Base-by-base conservation (phyloP, 2,888 invertebrate species). In the Synanthedon tipuliformis region DNA sequence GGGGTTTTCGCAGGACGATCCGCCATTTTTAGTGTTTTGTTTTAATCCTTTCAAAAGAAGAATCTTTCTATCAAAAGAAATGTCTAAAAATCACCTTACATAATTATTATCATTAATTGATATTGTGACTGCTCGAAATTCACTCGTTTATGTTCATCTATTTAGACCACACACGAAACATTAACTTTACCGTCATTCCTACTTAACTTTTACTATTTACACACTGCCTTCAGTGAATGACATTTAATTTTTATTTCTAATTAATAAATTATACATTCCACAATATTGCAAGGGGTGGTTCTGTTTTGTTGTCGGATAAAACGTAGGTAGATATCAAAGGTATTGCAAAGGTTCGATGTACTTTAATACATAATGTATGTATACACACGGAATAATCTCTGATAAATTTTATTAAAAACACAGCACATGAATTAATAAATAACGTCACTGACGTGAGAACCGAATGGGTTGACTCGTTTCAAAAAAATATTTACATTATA, bases 1-100 rank as follows among this genome's bases (percentile, higher is more conserved):
- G 93, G 92, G 68, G 90, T 91, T 83, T 91, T 91, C 63, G 86
- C 84, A 71, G 84, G 85, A 76, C 88, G 83, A 62, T 89, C 89
- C 78, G 89, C 89, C 89, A 89, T 90, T 79, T 76, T 75, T 68
- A 73, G 69, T 69, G 72, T 68, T 64, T 68, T 11, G 34, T n/a
- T 34, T n/a, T 66, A 71, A 73, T 73, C 73, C 73, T 54, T n/a
- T n/a, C n/a, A n/a, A n/a, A n/a, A n/a, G n/a, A n/a, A n/a, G n/a
- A n/a, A n/a, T n/a, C n/a, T n/a, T 54, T 16, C 16, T 51, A n/a
- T 45, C 48, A 45, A 45, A 15, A 15, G n/a, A 49, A 12, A 34
- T 23, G 52, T 56, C 34, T 53, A 40, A 53, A 23, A 55, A 50
- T 50, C 54, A 56, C 56, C 40, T 54, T 53, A 56, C 55, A 34